Base-by-base conservation (phyloP, 2,888 invertebrate species). In the Seladonia tumulorum region DNA sequence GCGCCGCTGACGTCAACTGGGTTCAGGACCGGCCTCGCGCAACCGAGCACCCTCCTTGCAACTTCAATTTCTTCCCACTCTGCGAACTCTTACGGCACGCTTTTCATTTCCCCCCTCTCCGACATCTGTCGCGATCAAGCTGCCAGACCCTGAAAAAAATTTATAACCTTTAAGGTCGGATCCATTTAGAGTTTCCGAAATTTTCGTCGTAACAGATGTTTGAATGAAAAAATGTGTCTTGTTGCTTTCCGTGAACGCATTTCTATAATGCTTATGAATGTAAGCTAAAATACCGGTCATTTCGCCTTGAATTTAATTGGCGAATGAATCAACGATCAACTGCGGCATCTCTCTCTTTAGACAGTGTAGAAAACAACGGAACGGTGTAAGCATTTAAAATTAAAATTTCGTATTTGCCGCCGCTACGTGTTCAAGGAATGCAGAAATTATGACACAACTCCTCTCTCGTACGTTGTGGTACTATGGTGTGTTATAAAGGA, bases 1-100 rank as follows among this genome's bases (percentile, higher is more conserved):
- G 96, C 96, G 95, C 94, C 93, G 89, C 81, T 94, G 94, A 94
- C 94, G 94, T 94, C 93, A 94, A 92, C 93, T 89, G 82, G 68
- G 29, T n/a, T 45, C 88, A 91, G 87, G 87, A 29, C 29, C 82
- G 91, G 66, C 76, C 22, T 35, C 16, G 66, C 8, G 35, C 18
- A n/a, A 42, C n/a, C 8, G 10, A 3, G 79, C 74, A 70, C 82
- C 86, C 86, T 78, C 70, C 14, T 5, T 1, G 14, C 1, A n/a
- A 42, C 22, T 39, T 35, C 63, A 18, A 63, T 25, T 35, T 63
- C 63, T 63, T 29, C 8, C 3, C 29, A 29, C 60, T 18, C 29
- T 3, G 35, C 18, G 5, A 29, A 18, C 18, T 63, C 63, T 18
- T 29, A 16, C n/a, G n/a, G 10, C 53, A n/a, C 10, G 4, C 10